phyloP scores from a whole-genome alignment of 2,888 invertebrate species.

The Miltochrista miniata region DNA sequence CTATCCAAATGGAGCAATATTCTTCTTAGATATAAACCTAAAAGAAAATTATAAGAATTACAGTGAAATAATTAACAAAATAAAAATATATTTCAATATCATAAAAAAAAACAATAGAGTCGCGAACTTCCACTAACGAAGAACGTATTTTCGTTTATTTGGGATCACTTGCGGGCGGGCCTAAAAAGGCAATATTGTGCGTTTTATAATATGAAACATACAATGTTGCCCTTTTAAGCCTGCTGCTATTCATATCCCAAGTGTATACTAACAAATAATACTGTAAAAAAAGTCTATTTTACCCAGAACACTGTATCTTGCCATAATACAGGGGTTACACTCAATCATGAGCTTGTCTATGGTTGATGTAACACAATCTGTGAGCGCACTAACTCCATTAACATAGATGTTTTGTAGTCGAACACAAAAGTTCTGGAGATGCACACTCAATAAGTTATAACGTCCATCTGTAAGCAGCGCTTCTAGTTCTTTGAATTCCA shows the following conservation, averaged over 20 bases:
- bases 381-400: slow-evolving; percentile 86
- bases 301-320: slow-evolving; percentile 88
- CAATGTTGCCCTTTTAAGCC: too few species aligned
- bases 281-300: slow-evolving; percentile 32
- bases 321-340: slow-evolving; percentile 77
- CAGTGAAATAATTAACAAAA: too few species aligned
- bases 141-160: too few species aligned
- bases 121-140: too few species aligned
- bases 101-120: too few species aligned
- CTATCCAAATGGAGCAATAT: slow-evolving; percentile 92
- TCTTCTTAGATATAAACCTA: slow-evolving; percentile 91
- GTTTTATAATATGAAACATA: too few species aligned
- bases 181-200: too few species aligned
- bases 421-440: slow-evolving; percentile 84
- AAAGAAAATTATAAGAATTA: too few species aligned
- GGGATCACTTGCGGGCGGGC: too few species aligned
- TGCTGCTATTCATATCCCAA: too few species aligned
- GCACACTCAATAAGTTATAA: slow-evolving; percentile 82
- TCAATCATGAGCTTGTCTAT: slow-evolving; percentile 85
- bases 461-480: slow-evolving; percentile 85
- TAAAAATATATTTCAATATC: too few species aligned
- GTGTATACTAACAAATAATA: too few species aligned
- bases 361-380: slow-evolving; percentile 84
- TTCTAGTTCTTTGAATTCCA: slow-evolving; percentile 88
- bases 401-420: slow-evolving; percentile 83